Evolutionary conservation across 1,140 invertebrate genomes (phyloP), one percentile per base, ranked within the genome.

Genomic region (Eupristina koningsbergeri): DNA sequence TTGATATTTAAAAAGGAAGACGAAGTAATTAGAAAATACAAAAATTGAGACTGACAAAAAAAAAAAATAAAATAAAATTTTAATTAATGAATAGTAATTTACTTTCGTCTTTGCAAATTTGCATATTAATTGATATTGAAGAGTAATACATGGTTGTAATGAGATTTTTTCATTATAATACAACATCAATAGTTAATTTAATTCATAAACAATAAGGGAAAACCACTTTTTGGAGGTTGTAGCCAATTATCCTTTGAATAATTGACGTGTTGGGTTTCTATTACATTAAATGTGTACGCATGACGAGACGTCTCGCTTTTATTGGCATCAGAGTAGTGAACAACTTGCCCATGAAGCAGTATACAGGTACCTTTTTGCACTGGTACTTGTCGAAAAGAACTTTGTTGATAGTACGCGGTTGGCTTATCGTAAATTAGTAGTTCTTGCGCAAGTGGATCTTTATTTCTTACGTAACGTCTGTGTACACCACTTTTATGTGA

Each of bases 201-300:
- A 88, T 94, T 93, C 86, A 92, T 93, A 87, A 95, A 96, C 5
- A 96, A 86, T 79, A 93, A 89, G 13, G 94, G 93, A 89, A 96
- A 96, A 26, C 93, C 93, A 87, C 92, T 92, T 45, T 92, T 90
- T 1, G 94, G 93, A 80, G 94, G 94, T 89, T 97, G 96, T 3
- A 97, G 90, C 98, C 98, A 99, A 88, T 99, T 99, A 2, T 97
- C 94, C 84, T 95, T 91, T 0, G 96, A 95, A 91, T 96, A 99
- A 78, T 94, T 93, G 0, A 95, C 96, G 64, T 95, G 92, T 26
- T 95, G 92, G 77, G 95, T 95, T 91, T 99, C 98, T 77, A 97
- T 94, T 0, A 99, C 94, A 91, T 99, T 98, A 91, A 98, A 99
- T 9, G 98, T 99, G 91, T 99, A 99, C 6, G 97, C 97, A 86